A percentile compares a stretch with the other conserved stretches of the same genome.
phyloP scores from a whole-genome alignment of 2,888 invertebrate species.

The Heliconius aoede region DNA sequence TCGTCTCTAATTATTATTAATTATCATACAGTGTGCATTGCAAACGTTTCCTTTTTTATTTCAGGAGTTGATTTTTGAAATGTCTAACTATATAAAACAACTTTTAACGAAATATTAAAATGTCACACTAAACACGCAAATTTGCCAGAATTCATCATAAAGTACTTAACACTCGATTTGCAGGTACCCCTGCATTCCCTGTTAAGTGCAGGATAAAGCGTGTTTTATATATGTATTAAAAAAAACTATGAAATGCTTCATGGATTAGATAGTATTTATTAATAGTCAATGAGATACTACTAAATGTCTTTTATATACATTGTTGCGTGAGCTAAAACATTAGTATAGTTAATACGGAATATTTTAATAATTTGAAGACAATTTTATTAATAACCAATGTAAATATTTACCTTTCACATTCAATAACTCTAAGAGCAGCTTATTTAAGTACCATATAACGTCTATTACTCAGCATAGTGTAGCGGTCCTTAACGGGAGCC shows the following conservation, averaged over 20 bases:
- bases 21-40: no score
- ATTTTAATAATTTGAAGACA: neutral
- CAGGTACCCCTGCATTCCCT: no score
- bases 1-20: no score
- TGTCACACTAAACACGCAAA: no score
- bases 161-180: no score
- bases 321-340: slow-evolving; percentile 13
- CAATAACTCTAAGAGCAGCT: slow-evolving; percentile 26
- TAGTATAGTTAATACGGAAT: slow-evolving; percentile 1
- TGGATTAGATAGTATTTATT: neutral
- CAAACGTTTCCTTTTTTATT: no score
- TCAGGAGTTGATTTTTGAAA: no score
- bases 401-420: slow-evolving; percentile 5
- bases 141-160: no score
- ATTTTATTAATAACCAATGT: slow-evolving; percentile 6
- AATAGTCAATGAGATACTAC: neutral
- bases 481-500: slow-evolving; percentile 71
- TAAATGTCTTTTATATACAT: slow-evolving; percentile 5
- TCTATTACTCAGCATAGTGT: slow-evolving; percentile 53
- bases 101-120: no score
- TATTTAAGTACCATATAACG: slow-evolving; percentile 56
- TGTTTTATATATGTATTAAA: neutral
- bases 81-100: no score
- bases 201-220: no score
- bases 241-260: neutral